Conservation (phyloP, 2,797 vertebrate species). For the Malurus leucopterus region DNA sequence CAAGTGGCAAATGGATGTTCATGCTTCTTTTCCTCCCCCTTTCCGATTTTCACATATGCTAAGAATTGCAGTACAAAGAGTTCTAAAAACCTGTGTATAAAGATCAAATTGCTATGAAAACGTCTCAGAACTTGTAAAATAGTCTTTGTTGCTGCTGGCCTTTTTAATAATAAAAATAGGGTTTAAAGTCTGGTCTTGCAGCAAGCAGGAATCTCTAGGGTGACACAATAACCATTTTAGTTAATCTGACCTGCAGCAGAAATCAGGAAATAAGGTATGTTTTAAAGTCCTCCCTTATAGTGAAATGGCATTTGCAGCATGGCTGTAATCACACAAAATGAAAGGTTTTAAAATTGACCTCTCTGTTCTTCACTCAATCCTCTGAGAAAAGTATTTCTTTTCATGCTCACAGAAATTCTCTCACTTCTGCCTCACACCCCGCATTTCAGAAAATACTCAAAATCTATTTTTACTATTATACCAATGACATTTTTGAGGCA, state of each 20-base stretch:
- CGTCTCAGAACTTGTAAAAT: slow-evolving; percentile 58
- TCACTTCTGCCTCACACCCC: neutral
- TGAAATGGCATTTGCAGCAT: slow-evolving; percentile 63
- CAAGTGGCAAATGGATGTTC: slow-evolving; percentile 5
- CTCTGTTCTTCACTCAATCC: slow-evolving; percentile 35
- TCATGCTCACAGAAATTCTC: slow-evolving; percentile 21
- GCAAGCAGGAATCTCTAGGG: slow-evolving; percentile 60
- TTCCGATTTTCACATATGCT: neutral
- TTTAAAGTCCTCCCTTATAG: slow-evolving; percentile 60
- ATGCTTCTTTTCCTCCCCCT: neutral
- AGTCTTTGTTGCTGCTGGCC: slow-evolving; percentile 66
- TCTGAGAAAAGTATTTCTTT: slow-evolving; percentile 34
- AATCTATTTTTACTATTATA: slow-evolving; percentile 10
- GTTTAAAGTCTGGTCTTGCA: slow-evolving; percentile 65
- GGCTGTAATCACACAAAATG: slow-evolving; percentile 64
- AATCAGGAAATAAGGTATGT: slow-evolving; percentile 59
- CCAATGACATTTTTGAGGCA: neutral
- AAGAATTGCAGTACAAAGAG: slow-evolving; percentile 47
- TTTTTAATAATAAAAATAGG: slow-evolving; percentile 70
- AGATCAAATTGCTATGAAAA: slow-evolving; percentile 67
- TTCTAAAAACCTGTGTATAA: slow-evolving; percentile 53
- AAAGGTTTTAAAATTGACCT: slow-evolving; percentile 62
- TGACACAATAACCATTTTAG: slow-evolving; percentile 68
- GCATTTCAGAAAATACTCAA: slow-evolving; percentile 18
- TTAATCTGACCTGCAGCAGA: slow-evolving; percentile 68